Conservation (phyloP, 2,888 invertebrate genomes). For the Eristalinus aeneus region DNA sequence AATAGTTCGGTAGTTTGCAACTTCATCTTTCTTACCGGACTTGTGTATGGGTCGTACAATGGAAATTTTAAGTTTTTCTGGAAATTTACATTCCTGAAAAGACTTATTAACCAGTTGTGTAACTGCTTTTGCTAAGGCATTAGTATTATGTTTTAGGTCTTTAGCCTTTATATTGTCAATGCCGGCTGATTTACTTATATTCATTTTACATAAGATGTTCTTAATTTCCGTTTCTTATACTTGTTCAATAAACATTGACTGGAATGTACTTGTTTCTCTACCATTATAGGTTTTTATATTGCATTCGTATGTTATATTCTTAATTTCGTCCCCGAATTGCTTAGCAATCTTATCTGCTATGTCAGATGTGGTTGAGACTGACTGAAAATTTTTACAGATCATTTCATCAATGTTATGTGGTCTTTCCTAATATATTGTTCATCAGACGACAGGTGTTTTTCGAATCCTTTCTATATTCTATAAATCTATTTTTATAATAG, state of each 20-base stretch:
- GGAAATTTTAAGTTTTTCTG: not conserved
- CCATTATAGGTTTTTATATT: not conserved
- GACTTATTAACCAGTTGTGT: not conserved
- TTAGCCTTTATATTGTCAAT: not conserved
- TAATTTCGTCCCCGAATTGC: too few relatives aligned
- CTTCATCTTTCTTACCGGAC: not conserved
- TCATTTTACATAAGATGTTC: not conserved
- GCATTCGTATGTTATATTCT: not conserved
- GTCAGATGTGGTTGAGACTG: too few relatives aligned
- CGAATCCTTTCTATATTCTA: not conserved
- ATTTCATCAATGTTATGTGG: too few relatives aligned
- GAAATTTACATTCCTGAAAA: not conserved
- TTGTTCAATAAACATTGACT: not conserved
- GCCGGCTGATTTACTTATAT: not conserved
- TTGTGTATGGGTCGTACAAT: not conserved
- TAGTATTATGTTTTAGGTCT: not conserved
- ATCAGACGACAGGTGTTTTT: not conserved
- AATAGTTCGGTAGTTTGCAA: not conserved
- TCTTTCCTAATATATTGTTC: too few relatives aligned
- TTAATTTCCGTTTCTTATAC: not conserved
- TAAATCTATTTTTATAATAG: constrained; percentile 2
- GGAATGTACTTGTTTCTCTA: not conserved
- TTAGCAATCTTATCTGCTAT: too few relatives aligned
- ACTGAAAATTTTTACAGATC: too few relatives aligned
- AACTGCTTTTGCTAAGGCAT: not conserved